Base-by-base conservation (phyloP, 2,797 vertebrate species). In the Agapornis canus region DNA sequence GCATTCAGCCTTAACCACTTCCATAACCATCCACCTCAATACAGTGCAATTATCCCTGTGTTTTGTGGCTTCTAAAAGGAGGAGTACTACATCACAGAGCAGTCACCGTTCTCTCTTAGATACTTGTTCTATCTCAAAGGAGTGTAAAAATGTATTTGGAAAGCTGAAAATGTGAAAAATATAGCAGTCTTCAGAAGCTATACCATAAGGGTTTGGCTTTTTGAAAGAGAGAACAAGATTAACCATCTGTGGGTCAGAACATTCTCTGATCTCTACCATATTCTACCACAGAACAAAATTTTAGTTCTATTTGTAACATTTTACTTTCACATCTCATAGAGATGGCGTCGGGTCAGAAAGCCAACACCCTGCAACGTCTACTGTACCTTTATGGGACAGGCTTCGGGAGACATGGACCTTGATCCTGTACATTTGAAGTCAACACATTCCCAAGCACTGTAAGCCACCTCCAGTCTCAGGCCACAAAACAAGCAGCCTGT, bases 371-470 rank as follows among this genome's bases (percentile, higher is more conserved):
- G 14, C 29, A 40, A 39, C 0, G 4, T 5, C 40, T 54, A 6
- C 40, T 15, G 18, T 26, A 17, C 1, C 1, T 29, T 63, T 27
- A 56, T 2, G 13, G 23, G 14, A 10, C 35, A 11, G n/a, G 15
- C 32, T 52, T 21, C 65, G 14, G 14, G 29, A 49, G 26, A 56
- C 25, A 2, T 0, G 43, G 43, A 64, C 71, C 61, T 89, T 48
- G 68, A 57, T 25, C 71, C 6, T 40, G 13, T 7, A 13, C 18
- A 12, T 8, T 5, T 2, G 4, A 52, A 45, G 65, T 0, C 8
- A 54, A 42, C 0, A 1, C 19, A 35, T 11, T 17, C 26, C 72
- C 60, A 76, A 6, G 13, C 18, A 7, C 42, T 19, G 0, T 3
- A 22, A 42, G 26, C 31, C 35, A 56, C 4, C 18, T 39, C 42